phyloP scores from a whole-genome alignment of 2,113 vertebrate genomes.

The Nothobranchius furzeri region DNA sequence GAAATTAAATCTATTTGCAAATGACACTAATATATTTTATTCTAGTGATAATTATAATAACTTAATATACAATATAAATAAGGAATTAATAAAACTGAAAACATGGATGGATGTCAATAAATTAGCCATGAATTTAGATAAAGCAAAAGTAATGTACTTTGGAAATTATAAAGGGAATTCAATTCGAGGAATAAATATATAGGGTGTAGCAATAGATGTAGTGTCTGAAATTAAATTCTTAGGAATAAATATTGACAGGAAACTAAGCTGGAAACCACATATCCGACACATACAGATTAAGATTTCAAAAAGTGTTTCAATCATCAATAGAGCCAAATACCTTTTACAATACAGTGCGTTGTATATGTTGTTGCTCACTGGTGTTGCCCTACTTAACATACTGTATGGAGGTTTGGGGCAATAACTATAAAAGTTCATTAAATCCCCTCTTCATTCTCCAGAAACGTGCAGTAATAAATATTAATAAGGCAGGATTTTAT shows the following conservation, averaged over 20 bases:
- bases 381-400: background rate
- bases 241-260: background rate
- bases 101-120: too few species aligned
- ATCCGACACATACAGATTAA: background rate
- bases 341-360: background rate
- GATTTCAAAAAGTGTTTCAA: background rate
- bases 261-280: background rate
- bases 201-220: too few species aligned
- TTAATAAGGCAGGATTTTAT: too few species aligned
- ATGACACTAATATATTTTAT: too few species aligned
- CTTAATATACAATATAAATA: too few species aligned
- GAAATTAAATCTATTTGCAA: too few species aligned
- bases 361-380: background rate
- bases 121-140: too few species aligned
- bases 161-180: too few species aligned
- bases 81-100: too few species aligned
- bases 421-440: background rate
- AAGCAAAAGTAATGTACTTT: too few species aligned
- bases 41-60: too few species aligned
- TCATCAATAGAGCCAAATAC: background rate
- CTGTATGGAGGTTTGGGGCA: background rate
- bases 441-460: background rate
- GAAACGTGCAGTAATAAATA: background rate
- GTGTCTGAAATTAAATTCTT: background rate
- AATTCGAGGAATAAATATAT: too few species aligned